Conservation (phyloP, 2,113 vertebrate genomes). For the Amphilophus citrinellus region DNA sequence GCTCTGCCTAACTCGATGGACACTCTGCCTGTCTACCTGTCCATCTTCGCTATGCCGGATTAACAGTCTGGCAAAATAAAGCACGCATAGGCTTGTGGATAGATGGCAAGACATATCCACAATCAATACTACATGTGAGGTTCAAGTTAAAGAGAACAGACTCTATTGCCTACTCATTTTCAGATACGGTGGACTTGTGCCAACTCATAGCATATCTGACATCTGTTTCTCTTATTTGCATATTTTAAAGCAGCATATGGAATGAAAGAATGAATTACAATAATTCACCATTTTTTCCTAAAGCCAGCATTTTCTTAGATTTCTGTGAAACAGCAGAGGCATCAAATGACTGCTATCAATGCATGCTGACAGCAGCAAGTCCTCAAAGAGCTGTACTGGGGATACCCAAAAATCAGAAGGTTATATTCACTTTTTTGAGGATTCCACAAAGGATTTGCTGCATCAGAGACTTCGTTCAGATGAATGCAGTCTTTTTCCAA, state of each 20-base stretch:
- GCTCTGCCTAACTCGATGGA: conserved; percentile 27
- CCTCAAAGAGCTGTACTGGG: background rate
- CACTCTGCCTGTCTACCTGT: conserved; percentile 21
- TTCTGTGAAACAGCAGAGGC: conserved; percentile 1
- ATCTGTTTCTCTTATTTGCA: background rate
- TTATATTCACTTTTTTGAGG: background rate
- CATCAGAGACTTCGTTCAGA: background rate
- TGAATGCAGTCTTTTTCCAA: background rate
- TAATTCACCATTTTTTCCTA: background rate
- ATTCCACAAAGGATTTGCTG: background rate
- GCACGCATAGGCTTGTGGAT: background rate
- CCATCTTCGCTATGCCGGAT: background rate
- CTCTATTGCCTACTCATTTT: background rate
- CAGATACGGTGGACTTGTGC: background rate
- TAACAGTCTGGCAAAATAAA: conserved; percentile 22
- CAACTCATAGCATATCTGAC: background rate
- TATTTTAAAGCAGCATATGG: background rate
- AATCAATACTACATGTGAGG: conserved; percentile 24
- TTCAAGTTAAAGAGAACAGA: background rate
- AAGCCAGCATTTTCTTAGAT: conserved; percentile 29
- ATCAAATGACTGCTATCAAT: conserved; percentile 7
- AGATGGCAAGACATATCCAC: background rate
- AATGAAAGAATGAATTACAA: background rate
- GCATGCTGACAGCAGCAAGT: conserved; percentile 13
- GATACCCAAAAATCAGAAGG: background rate